These are phyloP conservation scores for Phoebastria nigripes DNA, from an alignment of 2,797 vertebrate species.

Conservation along the genomic window DNA sequence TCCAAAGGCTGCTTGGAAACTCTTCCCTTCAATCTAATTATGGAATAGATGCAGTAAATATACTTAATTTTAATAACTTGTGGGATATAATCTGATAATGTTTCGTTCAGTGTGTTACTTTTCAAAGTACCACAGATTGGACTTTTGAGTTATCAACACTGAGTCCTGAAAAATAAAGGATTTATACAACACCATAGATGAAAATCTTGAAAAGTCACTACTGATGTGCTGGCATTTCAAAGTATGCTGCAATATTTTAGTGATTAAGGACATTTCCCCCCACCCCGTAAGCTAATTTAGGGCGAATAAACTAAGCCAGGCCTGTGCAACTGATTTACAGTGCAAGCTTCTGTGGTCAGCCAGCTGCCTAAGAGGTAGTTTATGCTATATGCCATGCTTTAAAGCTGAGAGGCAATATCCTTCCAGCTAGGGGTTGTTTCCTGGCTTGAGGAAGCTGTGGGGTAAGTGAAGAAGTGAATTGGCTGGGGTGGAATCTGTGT, in stretches of 20 bases:
- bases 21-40: slow-evolving; percentile 21
- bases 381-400: not conserved
- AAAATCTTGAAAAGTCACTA: not conserved
- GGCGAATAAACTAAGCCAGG: not conserved
- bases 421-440: not conserved
- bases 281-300: not conserved
- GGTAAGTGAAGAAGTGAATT: not conserved
- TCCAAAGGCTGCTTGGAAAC: slow-evolving; percentile 20
- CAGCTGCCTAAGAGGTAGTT: not conserved
- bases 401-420: not conserved
- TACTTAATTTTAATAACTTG: not conserved
- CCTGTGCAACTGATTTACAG: not conserved
- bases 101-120: not conserved
- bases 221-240: not conserved
- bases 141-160: not conserved
- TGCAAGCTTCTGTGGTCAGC: not conserved
- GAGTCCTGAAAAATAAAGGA: not conserved
- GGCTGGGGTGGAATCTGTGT: not conserved
- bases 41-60: not conserved
- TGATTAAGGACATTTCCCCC: not conserved
- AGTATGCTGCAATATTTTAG: not conserved
- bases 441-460: not conserved
- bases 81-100: not conserved
- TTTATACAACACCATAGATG: not conserved
- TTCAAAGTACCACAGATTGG: not conserved